Percentiles rank a stretch among this genome's conserved stretches.
Conservation (phyloP, 2,888 invertebrate genomes). For the Alentia gelatinosa region DNA sequence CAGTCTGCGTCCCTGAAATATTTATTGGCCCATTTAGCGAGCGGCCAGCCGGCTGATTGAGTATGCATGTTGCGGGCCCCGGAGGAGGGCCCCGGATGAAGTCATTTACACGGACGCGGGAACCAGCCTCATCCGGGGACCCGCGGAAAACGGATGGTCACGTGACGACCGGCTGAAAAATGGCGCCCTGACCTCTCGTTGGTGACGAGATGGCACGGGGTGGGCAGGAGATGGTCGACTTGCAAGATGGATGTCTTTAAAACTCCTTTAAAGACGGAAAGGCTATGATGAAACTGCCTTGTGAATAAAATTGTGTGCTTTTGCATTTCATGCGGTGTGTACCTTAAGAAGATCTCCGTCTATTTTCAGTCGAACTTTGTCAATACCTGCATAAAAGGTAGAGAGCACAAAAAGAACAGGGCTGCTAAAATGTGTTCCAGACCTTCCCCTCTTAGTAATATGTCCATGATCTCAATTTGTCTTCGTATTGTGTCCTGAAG, state of each 20-base stretch:
- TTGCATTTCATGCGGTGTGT: too few species aligned
- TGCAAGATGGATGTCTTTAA: not conserved
- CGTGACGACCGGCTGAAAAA: slow-evolving; percentile 30
- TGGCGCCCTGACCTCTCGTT: slow-evolving; percentile 32
- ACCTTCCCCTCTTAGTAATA: too few species aligned
- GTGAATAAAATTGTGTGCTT: too few species aligned
- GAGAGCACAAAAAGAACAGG: too few species aligned
- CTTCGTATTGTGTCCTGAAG: too few species aligned
- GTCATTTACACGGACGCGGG: slow-evolving; percentile 44
- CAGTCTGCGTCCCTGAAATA: slow-evolving; percentile 39
- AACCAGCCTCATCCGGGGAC: slow-evolving; percentile 39
- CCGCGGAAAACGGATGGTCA: slow-evolving; percentile 5
- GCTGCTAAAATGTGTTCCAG: too few species aligned
- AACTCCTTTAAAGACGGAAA: not conserved
- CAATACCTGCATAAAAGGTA: too few species aligned
- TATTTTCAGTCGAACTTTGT: too few species aligned
- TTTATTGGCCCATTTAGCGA: slow-evolving; percentile 44
- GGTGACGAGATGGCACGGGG: slow-evolving; percentile 35
- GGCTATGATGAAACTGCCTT: not conserved
- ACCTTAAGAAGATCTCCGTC: too few species aligned
- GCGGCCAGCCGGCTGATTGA: not conserved
- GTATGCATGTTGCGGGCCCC: slow-evolving; percentile 45
- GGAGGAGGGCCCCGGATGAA: not conserved
- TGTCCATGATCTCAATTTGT: too few species aligned
- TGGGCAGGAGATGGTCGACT: not conserved